Conservation (phyloP, 2,113 vertebrate species). For the Chroicocephalus ridibundus region DNA sequence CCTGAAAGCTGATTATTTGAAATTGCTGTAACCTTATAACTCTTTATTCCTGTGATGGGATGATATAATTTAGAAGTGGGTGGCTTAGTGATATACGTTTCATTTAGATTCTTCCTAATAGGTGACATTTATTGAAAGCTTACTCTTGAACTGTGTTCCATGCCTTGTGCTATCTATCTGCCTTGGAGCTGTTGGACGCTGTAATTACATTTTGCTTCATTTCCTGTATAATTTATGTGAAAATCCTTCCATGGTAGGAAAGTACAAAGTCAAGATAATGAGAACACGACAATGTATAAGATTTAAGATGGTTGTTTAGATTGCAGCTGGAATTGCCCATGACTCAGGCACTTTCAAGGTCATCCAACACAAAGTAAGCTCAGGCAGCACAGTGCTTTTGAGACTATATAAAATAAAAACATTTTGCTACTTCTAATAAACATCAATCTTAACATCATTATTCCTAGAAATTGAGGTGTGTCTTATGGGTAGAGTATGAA, state of each 20-base stretch:
- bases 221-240: slow-evolving; percentile 70
- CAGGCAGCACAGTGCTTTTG: neutral
- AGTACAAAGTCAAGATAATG: slow-evolving; percentile 34
- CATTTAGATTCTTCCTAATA: slow-evolving; percentile 34
- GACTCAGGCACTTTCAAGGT: slow-evolving; percentile 49
- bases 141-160: slow-evolving; percentile 17
- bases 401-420: neutral
- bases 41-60: slow-evolving; percentile 6
- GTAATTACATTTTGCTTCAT: slow-evolving; percentile 72
- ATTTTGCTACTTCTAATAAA: neutral
- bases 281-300: neutral
- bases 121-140: slow-evolving; percentile 51
- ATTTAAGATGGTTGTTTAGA: slow-evolving; percentile 45
- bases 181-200: neutral
- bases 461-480: neutral
- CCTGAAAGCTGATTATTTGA: slow-evolving; percentile 22
- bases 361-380: neutral
- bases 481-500: neutral
- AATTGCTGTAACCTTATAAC: slow-evolving; percentile 14
- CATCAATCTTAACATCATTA: neutral
- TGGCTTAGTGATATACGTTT: slow-evolving; percentile 4
- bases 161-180: slow-evolving; percentile 42
- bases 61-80: neutral
- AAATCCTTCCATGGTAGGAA: slow-evolving; percentile 6
- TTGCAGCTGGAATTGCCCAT: neutral